Evolutionary conservation across 2,113 vertebrate genomes (phyloP).

Genomic region (Nyctibius bracteatus): DNA sequence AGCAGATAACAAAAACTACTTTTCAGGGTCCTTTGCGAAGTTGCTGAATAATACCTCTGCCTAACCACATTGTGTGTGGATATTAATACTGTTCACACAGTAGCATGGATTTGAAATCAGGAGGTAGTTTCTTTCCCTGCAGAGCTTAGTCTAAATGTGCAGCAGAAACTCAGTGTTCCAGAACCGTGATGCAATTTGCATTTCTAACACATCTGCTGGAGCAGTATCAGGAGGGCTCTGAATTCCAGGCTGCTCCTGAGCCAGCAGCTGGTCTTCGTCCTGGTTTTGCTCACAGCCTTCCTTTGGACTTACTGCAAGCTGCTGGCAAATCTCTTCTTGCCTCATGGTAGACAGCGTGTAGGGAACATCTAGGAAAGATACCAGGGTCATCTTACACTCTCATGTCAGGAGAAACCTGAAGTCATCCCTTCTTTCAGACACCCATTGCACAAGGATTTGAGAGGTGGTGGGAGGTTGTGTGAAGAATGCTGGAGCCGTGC

Average conservation of each 20-base stretch:
- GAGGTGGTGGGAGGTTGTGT: neutral
- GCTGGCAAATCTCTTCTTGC: neutral
- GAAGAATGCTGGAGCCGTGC: neutral
- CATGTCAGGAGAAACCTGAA: neutral
- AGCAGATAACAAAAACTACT: neutral
- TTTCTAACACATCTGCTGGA: neutral
- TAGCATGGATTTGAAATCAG: neutral
- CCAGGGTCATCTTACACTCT: rapidly evolving
- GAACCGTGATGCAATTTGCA: rapidly evolving
- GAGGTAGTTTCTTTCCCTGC: neutral
- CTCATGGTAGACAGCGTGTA: neutral
- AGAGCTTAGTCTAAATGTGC: neutral
- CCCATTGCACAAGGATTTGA: neutral
- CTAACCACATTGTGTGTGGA: neutral
- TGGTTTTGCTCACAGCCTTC: neutral
- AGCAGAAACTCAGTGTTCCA: neutral
- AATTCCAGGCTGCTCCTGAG: neutral
- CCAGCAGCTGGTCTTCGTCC: neutral
- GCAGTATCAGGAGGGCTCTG: neutral
- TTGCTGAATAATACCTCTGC: neutral
- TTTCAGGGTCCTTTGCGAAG: neutral
- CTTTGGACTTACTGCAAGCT: neutral
- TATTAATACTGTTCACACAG: neutral
- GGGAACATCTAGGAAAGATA: neutral
- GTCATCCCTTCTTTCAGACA: neutral